Evolutionary conservation across 2,113 vertebrate genomes (phyloP).

Genomic region (Ciconia maguari): DNA sequence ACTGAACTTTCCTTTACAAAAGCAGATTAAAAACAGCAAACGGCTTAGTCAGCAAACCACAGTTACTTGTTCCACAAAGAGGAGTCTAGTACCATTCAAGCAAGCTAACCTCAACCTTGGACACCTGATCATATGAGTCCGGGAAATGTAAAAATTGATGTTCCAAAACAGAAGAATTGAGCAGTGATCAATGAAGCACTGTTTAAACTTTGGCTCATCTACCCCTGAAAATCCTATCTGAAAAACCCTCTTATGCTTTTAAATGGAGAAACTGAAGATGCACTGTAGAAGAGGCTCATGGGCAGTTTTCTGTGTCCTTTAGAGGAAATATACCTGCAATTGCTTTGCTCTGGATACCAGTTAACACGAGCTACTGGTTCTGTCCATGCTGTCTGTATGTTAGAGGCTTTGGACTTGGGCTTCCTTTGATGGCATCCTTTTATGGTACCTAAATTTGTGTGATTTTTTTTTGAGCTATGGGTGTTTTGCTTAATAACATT

Average conservation of each 20-base stretch:
- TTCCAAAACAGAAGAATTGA: constrained; percentile 1
- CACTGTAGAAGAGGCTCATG: neutral
- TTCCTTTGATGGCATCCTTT: neutral
- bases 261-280: neutral
- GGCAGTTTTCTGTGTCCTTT: neutral
- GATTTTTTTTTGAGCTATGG: neutral
- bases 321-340: neutral
- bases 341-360: neutral
- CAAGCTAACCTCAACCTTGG: constrained; percentile 11
- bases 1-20: constrained; percentile 39
- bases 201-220: neutral
- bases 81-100: neutral
- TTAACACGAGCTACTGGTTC: neutral
- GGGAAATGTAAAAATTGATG: constrained; percentile 37
- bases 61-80: constrained; percentile 1
- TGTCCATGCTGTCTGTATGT: neutral
- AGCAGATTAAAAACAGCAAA: constrained; percentile 16
- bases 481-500: neutral
- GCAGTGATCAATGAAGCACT: constrained; percentile 14
- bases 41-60: constrained; percentile 47
- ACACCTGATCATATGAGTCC: constrained; percentile 18
- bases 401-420: neutral
- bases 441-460: neutral
- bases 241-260: neutral
- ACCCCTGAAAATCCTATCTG: neutral